Evolutionary conservation across 1,140 invertebrate genomes (phyloP), one percentile per base, ranked within the genome.

Genomic region (Physella acuta): DNA sequence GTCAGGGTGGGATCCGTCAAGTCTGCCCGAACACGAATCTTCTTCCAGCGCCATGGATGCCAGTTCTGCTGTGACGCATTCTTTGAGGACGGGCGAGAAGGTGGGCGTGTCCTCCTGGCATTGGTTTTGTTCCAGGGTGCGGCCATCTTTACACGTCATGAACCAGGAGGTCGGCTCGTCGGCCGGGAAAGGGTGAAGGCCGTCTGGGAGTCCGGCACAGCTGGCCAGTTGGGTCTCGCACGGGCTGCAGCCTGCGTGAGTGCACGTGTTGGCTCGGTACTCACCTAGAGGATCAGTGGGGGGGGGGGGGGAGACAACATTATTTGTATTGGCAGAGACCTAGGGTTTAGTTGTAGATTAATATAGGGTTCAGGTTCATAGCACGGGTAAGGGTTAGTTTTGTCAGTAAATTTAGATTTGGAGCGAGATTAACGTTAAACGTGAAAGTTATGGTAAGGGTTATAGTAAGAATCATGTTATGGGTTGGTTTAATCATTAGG

Each of bases 211-310:
- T 44, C 76, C 73, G 4, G 74, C 63, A 72, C 79, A 80, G 64
- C 73, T 78, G 4, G 73, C 75, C 0, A 75, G 62, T 20, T 76
- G 63, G 14, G 72, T 58, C 16, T 58, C 24, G 55, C 79, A 80
- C 2, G 75, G 73, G 2, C 39, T 34, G 64, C 78, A 80, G 44
- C 74, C 62, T 2, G 63, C 8, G 2, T 51, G 34, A 17, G 49
- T 37, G 68, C 78, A 80, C 30, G 67, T 53, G 49, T 76, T 73
- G 36, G 72, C 65, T 33, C 71, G 30, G 61, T 80, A 80, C 52
- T 78, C 76, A 72, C 79, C 78, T 80, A 49, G 4, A 61, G 26
- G 26, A n/a, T n/a, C n/a, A n/a, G n/a, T n/a, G n/a, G n/a, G n/a
- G n/a, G n/a, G n/a, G n/a, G n/a, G n/a, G n/a, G n/a, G n/a, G n/a